Conservation (phyloP, 2,888 invertebrate genomes). For the Disparrhopalites patrizii region DNA sequence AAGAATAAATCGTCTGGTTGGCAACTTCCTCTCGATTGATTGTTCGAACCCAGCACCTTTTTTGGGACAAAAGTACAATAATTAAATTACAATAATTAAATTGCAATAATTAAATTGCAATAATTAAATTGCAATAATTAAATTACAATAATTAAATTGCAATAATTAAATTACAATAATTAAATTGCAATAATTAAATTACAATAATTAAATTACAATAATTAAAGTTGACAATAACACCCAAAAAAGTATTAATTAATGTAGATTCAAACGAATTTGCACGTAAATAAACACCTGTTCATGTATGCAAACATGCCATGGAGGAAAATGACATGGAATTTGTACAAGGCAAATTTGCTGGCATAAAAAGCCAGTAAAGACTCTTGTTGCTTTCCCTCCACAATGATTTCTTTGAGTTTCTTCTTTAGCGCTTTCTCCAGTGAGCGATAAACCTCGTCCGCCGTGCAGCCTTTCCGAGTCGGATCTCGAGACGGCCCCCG, state of each 20-base stretch:
- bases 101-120: no score
- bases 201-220: no score
- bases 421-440: not conserved
- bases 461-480: not conserved
- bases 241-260: no score
- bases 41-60: not conserved
- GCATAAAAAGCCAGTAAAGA: conserved; percentile 12
- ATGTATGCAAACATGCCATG: conserved; percentile 15
- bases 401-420: not conserved
- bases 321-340: not conserved
- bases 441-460: not conserved
- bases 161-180: no score
- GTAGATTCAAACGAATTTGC: no score
- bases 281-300: not conserved
- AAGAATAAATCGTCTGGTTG: not conserved
- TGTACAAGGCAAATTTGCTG: not conserved
- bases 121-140: no score
- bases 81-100: not conserved
- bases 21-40: not conserved
- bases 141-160: no score
- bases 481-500: not conserved
- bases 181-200: no score
- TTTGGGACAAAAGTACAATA: not conserved
- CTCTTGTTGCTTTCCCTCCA: no score
- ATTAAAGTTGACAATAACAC: no score